Evolutionary conservation across 2,797 vertebrate genomes (phyloP).

Genomic region (Muscicapa striata): DNA sequence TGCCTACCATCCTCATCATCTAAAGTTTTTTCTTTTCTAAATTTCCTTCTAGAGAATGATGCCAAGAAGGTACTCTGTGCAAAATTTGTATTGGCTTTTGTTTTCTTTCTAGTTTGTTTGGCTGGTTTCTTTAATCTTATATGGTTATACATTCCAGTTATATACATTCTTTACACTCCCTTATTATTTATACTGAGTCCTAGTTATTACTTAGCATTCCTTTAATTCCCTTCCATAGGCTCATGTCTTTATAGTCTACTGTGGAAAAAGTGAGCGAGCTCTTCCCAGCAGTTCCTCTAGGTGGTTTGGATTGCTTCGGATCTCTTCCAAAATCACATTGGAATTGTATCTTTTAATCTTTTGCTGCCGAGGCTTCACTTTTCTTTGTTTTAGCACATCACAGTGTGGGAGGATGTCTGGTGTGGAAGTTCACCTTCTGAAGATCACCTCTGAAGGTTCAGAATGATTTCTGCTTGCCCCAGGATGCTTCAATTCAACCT

Average conservation of each 20-base stretch:
- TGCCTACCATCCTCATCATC: not conserved
- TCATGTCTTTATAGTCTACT: not conserved
- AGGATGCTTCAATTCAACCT: not conserved
- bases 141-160: not conserved
- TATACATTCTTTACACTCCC: constrained; percentile 5
- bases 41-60: not conserved
- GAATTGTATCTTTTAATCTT: not conserved
- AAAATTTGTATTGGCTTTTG: not conserved
- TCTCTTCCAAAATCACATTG: not conserved
- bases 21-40: constrained; percentile 2
- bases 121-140: not conserved
- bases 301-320: not conserved
- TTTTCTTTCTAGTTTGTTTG: not conserved
- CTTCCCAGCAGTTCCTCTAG: not conserved
- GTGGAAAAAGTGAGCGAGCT: not conserved
- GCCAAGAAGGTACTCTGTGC: not conserved
- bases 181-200: constrained; percentile 19
- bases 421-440: not conserved
- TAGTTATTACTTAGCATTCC: not conserved
- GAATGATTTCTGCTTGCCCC: not conserved
- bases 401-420: not conserved
- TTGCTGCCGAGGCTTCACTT: not conserved
- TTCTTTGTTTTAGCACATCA: not conserved
- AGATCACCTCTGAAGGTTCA: not conserved
- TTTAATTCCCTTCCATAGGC: not conserved